These are phyloP conservation scores for Drosophila trapezifrons DNA, from an alignment of 1,140 invertebrate genomes.

Conservation along the genomic window DNA sequence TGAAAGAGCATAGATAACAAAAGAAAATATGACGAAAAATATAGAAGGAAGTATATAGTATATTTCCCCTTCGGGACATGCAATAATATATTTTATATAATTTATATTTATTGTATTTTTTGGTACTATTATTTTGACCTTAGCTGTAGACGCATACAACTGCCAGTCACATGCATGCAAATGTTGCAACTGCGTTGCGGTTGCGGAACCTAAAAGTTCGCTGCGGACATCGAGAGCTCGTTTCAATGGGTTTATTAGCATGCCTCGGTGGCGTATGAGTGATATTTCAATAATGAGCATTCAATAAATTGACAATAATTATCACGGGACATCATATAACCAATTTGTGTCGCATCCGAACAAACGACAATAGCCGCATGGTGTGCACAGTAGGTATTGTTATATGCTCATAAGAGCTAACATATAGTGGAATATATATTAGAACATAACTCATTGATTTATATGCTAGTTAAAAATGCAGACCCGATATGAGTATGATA, in stretches of 20 bases:
- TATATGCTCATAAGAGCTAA: background rate
- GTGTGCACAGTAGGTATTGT: constrained; percentile 10
- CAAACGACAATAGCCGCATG: constrained; percentile 18
- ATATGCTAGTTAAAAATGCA: no score
- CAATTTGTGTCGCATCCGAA: constrained; percentile 34
- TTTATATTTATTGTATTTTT: background rate
- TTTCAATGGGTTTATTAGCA: constrained; percentile 73
- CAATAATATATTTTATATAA: no score
- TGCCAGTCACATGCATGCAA: constrained; percentile 11
- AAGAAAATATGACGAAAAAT: background rate
- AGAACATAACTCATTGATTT: no score
- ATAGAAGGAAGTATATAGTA: no score
- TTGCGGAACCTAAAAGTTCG: constrained; percentile 60
- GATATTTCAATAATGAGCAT: constrained; percentile 70
- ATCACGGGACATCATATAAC: constrained; percentile 47
- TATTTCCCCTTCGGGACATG: no score
- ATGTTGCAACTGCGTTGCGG: constrained; percentile 57
- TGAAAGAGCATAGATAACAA: background rate
- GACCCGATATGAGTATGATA: background rate
- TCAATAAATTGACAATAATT: constrained; percentile 63
- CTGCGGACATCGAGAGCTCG: constrained; percentile 31
- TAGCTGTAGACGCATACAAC: constrained; percentile 1
- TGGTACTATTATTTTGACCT: background rate
- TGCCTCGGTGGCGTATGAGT: constrained; percentile 55
- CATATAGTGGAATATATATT: no score